Conservation (phyloP, 2,888 invertebrate genomes). For the Harpalus rufipes region DNA sequence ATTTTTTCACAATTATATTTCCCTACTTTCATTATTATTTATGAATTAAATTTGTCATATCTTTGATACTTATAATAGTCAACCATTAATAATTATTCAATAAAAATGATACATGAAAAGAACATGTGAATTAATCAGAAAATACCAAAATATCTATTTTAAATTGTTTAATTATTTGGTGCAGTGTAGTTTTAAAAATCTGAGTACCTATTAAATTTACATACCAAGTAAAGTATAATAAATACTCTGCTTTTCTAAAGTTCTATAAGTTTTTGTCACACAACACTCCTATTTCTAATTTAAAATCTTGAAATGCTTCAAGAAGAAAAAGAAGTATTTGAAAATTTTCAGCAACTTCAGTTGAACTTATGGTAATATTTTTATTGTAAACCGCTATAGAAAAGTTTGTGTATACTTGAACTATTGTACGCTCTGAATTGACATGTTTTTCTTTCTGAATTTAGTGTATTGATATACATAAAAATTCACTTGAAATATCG, state of each 20-base stretch:
- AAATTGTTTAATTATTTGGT: too few relatives aligned
- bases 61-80: too few relatives aligned
- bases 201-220: background rate
- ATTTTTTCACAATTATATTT: too few relatives aligned
- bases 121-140: too few relatives aligned
- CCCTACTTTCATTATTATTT: too few relatives aligned
- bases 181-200: too few relatives aligned
- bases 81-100: too few relatives aligned
- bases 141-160: too few relatives aligned
- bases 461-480: background rate
- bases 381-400: background rate
- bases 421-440: background rate
- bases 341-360: constrained; percentile 7
- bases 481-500: background rate
- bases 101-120: too few relatives aligned
- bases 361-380: background rate
- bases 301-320: constrained; percentile 1
- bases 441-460: background rate
- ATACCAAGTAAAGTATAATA: background rate
- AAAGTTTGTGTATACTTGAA: background rate
- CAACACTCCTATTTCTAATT: background rate
- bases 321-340: constrained; percentile 9
- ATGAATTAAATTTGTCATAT: too few relatives aligned
- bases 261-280: background rate
- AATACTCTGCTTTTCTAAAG: background rate